phyloP scores from a whole-genome alignment of 2,888 invertebrate genomes.

The Syritta pipiens region DNA sequence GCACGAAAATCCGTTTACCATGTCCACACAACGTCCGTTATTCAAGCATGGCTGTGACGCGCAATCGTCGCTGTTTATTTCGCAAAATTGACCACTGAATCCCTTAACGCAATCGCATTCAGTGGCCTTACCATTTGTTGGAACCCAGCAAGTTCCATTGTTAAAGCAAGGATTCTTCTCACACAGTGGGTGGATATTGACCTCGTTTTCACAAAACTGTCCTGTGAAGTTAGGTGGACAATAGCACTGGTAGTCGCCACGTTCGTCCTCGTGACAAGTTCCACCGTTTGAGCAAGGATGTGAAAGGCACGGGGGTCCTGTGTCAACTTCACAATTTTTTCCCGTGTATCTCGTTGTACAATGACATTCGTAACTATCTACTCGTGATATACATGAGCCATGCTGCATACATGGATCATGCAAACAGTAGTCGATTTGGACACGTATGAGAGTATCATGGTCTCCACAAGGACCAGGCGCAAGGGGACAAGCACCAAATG shows the following conservation, averaged over 20 bases:
- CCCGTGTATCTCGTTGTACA: constrained; percentile 92
- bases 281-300: constrained; percentile 87
- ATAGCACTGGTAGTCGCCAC: constrained; percentile 86
- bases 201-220: constrained; percentile 86
- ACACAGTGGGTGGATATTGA: constrained; percentile 86
- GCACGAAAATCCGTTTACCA: constrained; percentile 87
- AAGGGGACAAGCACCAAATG: constrained; percentile 88
- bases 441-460: constrained; percentile 81
- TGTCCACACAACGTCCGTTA: constrained; percentile 87
- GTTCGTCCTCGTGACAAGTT: constrained; percentile 84
- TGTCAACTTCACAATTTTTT: constrained; percentile 91
- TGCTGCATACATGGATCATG: constrained; percentile 91
- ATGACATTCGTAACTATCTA: constrained; percentile 90
- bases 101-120: constrained; percentile 83
- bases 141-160: constrained; percentile 87
- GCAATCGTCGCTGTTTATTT: constrained; percentile 89
- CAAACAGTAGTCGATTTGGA: constrained; percentile 85
- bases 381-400: constrained; percentile 87
- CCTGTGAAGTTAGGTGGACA: constrained; percentile 86
- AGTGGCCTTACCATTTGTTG: constrained; percentile 81
- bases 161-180: constrained; percentile 88
- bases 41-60: constrained; percentile 84
- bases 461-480: constrained; percentile 85
- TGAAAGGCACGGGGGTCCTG: constrained; percentile 86
- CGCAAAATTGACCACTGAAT: constrained; percentile 78